Evolutionary conservation across 2,113 vertebrate genomes (phyloP).

Genomic region (Sylvicapra grimmia): DNA sequence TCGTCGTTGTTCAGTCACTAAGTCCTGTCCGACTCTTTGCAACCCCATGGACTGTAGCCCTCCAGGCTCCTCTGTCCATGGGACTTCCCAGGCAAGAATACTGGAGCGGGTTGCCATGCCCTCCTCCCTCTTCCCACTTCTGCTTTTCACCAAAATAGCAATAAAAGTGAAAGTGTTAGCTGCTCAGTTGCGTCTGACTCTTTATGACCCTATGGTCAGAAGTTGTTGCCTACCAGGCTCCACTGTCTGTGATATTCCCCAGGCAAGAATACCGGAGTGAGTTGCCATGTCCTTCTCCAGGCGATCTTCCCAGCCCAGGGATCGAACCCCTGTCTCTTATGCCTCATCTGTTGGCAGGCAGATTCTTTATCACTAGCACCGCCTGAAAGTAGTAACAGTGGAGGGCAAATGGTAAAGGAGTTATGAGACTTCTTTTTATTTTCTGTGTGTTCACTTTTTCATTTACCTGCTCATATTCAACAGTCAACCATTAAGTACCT

Average conservation of each 20-base stretch:
- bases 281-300: background rate
- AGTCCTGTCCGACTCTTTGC: background rate
- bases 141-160: background rate
- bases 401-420: background rate
- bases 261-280: background rate
- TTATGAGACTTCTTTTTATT: background rate
- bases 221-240: background rate
- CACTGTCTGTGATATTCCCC: background rate
- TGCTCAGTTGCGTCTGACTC: background rate
- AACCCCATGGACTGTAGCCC: background rate
- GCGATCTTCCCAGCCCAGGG: background rate
- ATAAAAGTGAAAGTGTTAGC: background rate
- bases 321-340: fast-evolving
- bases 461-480: background rate
- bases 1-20: fast-evolving
- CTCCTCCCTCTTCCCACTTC: background rate
- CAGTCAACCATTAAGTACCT: background rate
- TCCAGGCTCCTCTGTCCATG: background rate
- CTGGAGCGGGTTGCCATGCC: background rate
- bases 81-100: background rate
- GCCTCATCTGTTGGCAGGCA: background rate
- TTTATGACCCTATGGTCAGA: background rate
- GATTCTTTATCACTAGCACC: background rate
- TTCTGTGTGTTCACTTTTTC: background rate
- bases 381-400: background rate